Conservation (phyloP, 2,113 vertebrate genomes). For the Triplophysa tibetana region DNA sequence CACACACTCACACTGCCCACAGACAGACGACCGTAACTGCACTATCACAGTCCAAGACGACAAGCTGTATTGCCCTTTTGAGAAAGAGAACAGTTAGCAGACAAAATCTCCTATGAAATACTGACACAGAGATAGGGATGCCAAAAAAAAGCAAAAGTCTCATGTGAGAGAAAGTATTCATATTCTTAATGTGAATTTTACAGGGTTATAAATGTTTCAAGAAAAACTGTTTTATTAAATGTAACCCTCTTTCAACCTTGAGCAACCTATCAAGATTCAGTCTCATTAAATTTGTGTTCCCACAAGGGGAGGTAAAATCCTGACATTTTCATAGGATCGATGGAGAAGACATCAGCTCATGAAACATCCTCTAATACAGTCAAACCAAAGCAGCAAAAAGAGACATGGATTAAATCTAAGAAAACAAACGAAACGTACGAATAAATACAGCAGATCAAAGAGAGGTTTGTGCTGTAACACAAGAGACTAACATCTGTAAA, state of each 20-base stretch:
- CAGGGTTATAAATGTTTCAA: slow-evolving; percentile 48
- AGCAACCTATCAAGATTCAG: slow-evolving; percentile 43
- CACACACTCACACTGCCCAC: slow-evolving; percentile 55
- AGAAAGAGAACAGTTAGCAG: not conserved
- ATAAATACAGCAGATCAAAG: slow-evolving; percentile 15
- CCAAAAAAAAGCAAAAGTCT: not conserved
- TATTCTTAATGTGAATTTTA: slow-evolving; percentile 44
- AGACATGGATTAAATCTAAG: not conserved
- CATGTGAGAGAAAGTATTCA: not conserved
- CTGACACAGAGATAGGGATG: not conserved
- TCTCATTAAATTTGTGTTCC: slow-evolving; percentile 47
- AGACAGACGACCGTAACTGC: not conserved
- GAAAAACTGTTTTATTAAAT: slow-evolving; percentile 53
- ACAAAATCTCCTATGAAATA: slow-evolving; percentile 4
- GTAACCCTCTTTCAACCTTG: slow-evolving; percentile 47
- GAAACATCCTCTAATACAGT: slow-evolving; percentile 33
- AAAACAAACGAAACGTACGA: slow-evolving; percentile 22
- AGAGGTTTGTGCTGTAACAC: not conserved
- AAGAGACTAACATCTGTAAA: not conserved
- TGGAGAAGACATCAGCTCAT: slow-evolving; percentile 40
- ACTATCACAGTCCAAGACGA: slow-evolving; percentile 1
- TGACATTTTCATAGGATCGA: slow-evolving; percentile 49
- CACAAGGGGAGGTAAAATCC: slow-evolving; percentile 46
- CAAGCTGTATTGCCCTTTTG: not conserved
- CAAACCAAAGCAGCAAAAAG: slow-evolving; percentile 28